Evolutionary conservation across 1,140 invertebrate genomes (phyloP).

Genomic region (Babylonia areolata): DNA sequence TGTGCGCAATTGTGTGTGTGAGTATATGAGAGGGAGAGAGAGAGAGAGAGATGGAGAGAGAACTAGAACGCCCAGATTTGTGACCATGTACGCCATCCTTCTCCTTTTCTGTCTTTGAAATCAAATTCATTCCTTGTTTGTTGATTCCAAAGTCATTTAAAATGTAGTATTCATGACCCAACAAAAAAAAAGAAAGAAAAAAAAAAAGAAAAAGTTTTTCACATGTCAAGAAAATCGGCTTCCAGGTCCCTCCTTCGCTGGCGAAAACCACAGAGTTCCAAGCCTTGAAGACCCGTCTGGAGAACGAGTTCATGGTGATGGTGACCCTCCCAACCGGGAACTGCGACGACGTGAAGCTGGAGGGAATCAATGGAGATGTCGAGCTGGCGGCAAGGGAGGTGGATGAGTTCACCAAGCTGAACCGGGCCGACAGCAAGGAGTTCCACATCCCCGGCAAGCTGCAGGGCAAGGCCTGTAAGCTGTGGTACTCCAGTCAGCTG

Average conservation of each 20-base stretch:
- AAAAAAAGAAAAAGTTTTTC: no score
- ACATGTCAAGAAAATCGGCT: background rate
- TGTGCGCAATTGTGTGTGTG: no score
- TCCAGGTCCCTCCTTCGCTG: background rate
- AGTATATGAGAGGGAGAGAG: no score
- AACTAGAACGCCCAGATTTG: no score
- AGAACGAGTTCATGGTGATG: background rate
- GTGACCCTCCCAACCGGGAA: background rate
- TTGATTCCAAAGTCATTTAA: no score
- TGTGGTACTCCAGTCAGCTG: constrained; percentile 15
- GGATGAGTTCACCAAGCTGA: constrained; percentile 82
- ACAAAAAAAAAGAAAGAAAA: no score
- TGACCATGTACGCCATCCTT: no score
- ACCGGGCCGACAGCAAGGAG: constrained; percentile 88
- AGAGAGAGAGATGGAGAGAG: no score
- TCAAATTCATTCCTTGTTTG: no score
- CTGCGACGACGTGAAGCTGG: background rate
- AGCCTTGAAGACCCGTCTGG: background rate
- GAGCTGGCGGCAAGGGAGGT: background rate
- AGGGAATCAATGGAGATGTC: background rate
- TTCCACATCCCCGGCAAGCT: constrained; percentile 91
- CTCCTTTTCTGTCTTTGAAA: no score
- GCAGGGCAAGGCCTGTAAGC: constrained; percentile 92
- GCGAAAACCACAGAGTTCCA: background rate
- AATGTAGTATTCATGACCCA: no score